Base-by-base conservation (phyloP, 1,140 invertebrate genomes). In the Brachionus rotundiformis region DNA sequence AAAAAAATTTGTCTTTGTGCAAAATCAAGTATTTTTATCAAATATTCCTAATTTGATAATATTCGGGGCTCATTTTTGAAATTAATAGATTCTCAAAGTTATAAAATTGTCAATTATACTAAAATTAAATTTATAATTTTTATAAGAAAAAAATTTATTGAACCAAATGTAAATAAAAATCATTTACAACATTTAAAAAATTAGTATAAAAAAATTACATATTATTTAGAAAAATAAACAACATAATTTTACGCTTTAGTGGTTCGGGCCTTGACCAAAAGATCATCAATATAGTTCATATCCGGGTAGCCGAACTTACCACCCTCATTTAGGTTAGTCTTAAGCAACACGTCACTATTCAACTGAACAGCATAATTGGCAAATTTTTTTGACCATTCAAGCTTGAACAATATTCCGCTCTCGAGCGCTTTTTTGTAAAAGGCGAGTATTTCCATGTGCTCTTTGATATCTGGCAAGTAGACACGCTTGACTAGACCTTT, bases 271-370 rank as follows among this genome's bases (percentile, higher is more conserved):
- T 59, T 59, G 44, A 19, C 19, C 23, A 79, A 59, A 7, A 79
- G 25, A 79, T 79, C 59, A 27, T 54, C 47, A 19, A 79, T n/a
- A 29, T 79, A 79, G 16, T 61, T 63, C 23, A 31, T 27, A 5
- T 79, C 76, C 8, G 76, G 76, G 41, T 79, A 79, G 19, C 76
- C 76, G 33, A 59, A 79, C 54, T 41, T 79, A 11, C 76, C 76
- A 25, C 76, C 76, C 2, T 11, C 47, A 59, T 36, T 79, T 6
- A 59, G 13, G 59, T 47, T 79, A 23, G 76, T 79, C 29, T 79
- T 79, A 3, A 79, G 33, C 47, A 63, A 25, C 19, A 79, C 33
- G 13, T 79, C 47, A 19, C 29, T 23, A 79, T 54, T 59, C 23
- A 79, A 59, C 27, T 59, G 47, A 8, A 79, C 76, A 31, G 11